Conservation (phyloP, 2,113 vertebrate genomes). For the Macrotis lagotis region DNA sequence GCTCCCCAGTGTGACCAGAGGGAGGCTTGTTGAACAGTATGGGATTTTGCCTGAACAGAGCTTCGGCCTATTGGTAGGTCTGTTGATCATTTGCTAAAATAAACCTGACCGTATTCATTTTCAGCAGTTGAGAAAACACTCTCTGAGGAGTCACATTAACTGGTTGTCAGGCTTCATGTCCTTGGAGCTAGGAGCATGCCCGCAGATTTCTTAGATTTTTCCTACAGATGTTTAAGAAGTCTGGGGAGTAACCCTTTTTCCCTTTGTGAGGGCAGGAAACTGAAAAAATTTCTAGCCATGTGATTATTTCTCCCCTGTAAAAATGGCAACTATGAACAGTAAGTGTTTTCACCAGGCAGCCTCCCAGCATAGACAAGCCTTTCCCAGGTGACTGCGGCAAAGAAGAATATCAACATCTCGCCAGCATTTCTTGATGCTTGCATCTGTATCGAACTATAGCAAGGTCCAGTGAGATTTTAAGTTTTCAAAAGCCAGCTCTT, state of each 20-base stretch:
- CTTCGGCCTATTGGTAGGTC: conserved; percentile 92
- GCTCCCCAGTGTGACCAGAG: conserved; percentile 90
- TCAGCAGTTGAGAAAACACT: background rate
- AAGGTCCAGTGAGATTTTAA: conserved; percentile 30
- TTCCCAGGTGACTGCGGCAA: conserved; percentile 12
- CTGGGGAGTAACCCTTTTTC: background rate
- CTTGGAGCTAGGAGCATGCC: background rate
- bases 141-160: conserved; percentile 19
- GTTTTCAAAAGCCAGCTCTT: background rate
- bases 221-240: background rate
- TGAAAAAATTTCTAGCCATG: background rate
- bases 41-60: conserved; percentile 94
- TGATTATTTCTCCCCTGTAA: background rate
- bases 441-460: background rate
- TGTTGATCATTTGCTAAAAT: conserved; percentile 50
- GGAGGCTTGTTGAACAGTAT: conserved; percentile 88
- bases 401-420: background rate
- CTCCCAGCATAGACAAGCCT: background rate
- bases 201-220: rapidly evolving
- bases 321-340: background rate
- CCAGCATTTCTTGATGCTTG: conserved; percentile 24
- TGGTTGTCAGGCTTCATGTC: conserved; percentile 22
- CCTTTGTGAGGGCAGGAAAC: background rate
- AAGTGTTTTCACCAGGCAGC: background rate
- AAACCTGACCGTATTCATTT: conserved; percentile 47